These are phyloP conservation scores for Lamprologus callipterus DNA, from an alignment of 2,113 vertebrate genomes.

Conservation along the genomic window DNA sequence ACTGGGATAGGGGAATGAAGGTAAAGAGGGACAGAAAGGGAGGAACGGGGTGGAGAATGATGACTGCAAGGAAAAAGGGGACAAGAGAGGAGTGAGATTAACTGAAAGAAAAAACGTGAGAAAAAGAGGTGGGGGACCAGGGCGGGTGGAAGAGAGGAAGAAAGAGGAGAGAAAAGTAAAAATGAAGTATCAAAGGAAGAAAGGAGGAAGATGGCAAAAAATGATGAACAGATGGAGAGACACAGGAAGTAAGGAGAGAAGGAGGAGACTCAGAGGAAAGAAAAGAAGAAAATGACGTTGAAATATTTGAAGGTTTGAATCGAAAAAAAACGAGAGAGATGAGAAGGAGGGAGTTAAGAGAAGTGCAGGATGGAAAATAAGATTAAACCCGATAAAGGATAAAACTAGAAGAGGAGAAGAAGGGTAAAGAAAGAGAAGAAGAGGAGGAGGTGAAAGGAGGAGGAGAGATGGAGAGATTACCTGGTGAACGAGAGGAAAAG, in stretches of 20 bases:
- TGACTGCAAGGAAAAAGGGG: not conserved
- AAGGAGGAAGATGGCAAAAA: not conserved
- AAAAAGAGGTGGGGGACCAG: not conserved
- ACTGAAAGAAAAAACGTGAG: not conserved
- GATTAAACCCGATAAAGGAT: not conserved
- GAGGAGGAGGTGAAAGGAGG: not conserved
- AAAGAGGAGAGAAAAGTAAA: not conserved
- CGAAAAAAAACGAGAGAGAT: not conserved
- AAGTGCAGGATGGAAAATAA: not conserved
- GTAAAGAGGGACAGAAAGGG: not conserved
- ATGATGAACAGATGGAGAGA: not conserved
- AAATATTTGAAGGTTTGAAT: not conserved
- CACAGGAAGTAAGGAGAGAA: not conserved
- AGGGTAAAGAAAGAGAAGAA: not conserved
- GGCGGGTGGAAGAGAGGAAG: not conserved
- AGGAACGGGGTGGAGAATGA: not conserved
- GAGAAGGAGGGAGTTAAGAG: not conserved
- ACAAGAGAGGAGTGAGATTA: not conserved
- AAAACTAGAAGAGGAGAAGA: not conserved
- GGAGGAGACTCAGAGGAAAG: not conserved
- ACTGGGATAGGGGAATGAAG: not conserved
- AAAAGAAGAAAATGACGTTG: not conserved
- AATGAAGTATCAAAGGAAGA: not conserved
- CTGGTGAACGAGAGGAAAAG: constrained; percentile 55
- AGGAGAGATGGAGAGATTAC: constrained; percentile 47